Conservation (phyloP, 2,797 vertebrate species). For the Oryzias sinensis region DNA sequence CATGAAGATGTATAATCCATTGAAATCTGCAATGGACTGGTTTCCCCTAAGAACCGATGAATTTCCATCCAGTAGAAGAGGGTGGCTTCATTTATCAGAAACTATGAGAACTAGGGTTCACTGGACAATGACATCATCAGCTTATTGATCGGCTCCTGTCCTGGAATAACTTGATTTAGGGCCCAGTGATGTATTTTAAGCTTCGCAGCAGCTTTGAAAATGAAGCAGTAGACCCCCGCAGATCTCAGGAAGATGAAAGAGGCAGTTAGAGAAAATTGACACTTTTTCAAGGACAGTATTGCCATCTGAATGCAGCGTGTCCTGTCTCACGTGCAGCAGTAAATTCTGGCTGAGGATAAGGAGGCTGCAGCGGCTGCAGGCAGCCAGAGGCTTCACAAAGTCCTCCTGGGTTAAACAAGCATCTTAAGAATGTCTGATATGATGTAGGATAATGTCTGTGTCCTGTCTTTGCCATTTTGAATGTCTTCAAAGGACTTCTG, state of each 20-base stretch:
- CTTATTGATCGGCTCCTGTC: constrained; percentile 66
- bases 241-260: constrained; percentile 35
- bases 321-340: neutral
- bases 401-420: constrained; percentile 1
- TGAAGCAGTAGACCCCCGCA: constrained; percentile 35
- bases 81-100: constrained; percentile 41
- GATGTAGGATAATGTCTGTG: no score
- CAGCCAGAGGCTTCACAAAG: constrained; percentile 5
- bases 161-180: constrained; percentile 52
- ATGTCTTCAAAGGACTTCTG: no score
- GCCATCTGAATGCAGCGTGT: constrained; percentile 8
- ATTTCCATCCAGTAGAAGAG: constrained; percentile 26
- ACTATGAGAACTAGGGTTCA: constrained; percentile 37
- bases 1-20: constrained; percentile 36
- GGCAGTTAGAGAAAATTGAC: constrained; percentile 42
- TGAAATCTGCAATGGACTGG: constrained; percentile 30
- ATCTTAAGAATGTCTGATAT: no score
- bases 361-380: constrained; percentile 1
- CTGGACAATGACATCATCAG: constrained; percentile 66
- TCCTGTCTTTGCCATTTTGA: no score
- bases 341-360: neutral
- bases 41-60: constrained; percentile 41
- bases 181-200: constrained; percentile 56
- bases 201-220: constrained; percentile 46
- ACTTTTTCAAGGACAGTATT: constrained; percentile 51